Evolutionary conservation across 2,113 vertebrate species (phyloP), one percentile per base, ranked within the genome.

Genomic region (Halichoerus grypus): DNA sequence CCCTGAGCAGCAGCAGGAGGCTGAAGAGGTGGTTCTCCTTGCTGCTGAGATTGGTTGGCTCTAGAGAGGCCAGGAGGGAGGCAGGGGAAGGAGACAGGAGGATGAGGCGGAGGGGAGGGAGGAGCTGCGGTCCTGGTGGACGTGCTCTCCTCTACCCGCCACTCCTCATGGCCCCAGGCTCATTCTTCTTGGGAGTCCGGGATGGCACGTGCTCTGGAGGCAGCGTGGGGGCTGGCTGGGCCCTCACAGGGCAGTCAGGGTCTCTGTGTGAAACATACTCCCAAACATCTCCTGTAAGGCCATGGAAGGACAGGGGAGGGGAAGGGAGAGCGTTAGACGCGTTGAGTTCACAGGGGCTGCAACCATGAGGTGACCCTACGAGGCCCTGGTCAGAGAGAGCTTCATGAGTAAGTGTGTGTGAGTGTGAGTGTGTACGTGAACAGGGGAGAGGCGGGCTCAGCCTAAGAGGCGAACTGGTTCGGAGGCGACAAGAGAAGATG

Each of bases 281-380:
- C 99, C 99, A 7, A 99, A 99, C 99, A 99, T 99, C 95, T 99
- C 99, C 99, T 99, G 15, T 3, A 79, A 63, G 95, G 71, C 88
- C 94, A 93, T 39, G 77, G 72, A 63, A 84, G 46, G 88, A 81
- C 12, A 4, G 4, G 55, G 11, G 10, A 49, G 33, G 39, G 53
- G 15, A 49, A 36, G 42, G 33, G 63, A 81, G 28, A 36, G 42
- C 1, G 0, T 91, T 55, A 95, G 94, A 88, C 15, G 57, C 28
- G 9, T 12, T 6, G 94, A 22, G 74, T 65, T 85, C 0, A 1
- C 9, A 69, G 94, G 15, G 71, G 14, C 65, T 72, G 19, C 4
- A 36, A 9, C 63, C 53, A 16, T n/a, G 19, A 59, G 39, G 71
- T 19, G 69, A 57, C 46, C n/a, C 42, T 15, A 1, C 0, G 22